Base-by-base conservation (phyloP, 2,888 invertebrate genomes). In the Synanthedon formicaeformis region DNA sequence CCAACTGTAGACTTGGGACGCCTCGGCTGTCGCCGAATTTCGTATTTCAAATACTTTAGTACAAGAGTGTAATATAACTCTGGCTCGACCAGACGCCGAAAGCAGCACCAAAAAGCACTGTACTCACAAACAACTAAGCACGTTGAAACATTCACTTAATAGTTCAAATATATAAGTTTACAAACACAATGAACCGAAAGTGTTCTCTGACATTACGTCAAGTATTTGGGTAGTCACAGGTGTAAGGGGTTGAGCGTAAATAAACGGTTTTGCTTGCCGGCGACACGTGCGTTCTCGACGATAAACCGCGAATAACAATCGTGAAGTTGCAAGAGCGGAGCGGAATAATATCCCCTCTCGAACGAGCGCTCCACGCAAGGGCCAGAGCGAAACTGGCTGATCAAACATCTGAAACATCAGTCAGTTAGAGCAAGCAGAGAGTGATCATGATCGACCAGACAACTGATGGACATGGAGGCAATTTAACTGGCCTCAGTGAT, bases 171-270 rank as follows among this genome's bases (percentile, higher is more conserved):
- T 23, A 23, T 58, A 56, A 58, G 62, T 66, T 56, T 56, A 73
- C 66, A 70, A 71, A 65, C 66, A 69, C 72, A 70, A 63, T 66
- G 65, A 77, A 79, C 78, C 71, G 73, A 72, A 67, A 68, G 59
- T 74, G 78, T 77, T 81, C 71, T 75, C 74, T 80, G 83, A 84
- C 83, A 79, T 78, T 81, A 81, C 81, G 76, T 70, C 67, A 75
- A 78, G 80, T 76, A 80, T 77, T 79, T 75, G 74, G 69, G 72
- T 71, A 71, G 80, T 77, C 82, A 84, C 83, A 83, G 79, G 82
- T 83, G 82, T 71, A 75, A 82, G 79, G 82, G 82, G 81, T 71
- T 75, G 67, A 65, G 68, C 65, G 73, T 74, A 70, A 73, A 75
- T 71, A 71, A 63, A 66, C 63, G 63, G 71, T 68, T 70, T 70